A percentile compares a stretch with the other conserved stretches of the same genome.
Evolutionary conservation across 2,888 invertebrate genomes (phyloP).

Genomic region (Archips xylosteana): DNA sequence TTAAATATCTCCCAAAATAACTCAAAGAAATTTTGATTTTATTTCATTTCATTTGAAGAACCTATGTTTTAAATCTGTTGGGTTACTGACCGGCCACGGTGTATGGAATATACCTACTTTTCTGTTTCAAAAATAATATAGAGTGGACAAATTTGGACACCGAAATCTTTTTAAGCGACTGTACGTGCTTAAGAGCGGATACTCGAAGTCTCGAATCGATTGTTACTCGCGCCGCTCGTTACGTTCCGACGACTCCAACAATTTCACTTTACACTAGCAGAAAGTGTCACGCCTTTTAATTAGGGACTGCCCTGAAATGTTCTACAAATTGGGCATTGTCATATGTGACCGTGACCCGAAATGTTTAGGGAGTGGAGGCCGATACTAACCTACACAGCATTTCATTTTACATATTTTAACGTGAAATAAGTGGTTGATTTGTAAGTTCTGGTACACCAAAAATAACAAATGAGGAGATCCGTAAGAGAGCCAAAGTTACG

Average conservation of each 20-base stretch:
- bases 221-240: slow-evolving; percentile 22
- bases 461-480: too few species aligned
- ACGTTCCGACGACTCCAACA: not conserved
- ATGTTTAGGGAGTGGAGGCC: slow-evolving; percentile 22
- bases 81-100: too few species aligned
- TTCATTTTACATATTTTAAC: too few species aligned
- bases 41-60: too few species aligned
- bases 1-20: too few species aligned
- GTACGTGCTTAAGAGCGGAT: slow-evolving; percentile 27
- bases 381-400: slow-evolving; percentile 7
- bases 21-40: too few species aligned
- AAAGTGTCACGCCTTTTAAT: slow-evolving; percentile 21
- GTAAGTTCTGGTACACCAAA: too few species aligned
- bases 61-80: too few species aligned
- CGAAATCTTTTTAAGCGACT: slow-evolving; percentile 25
- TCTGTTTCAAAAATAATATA: too few species aligned
- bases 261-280: not conserved
- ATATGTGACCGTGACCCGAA: slow-evolving; percentile 23
- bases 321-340: slow-evolving; percentile 25
- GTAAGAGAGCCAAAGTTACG: too few species aligned
- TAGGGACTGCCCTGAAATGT: slow-evolving; percentile 19
- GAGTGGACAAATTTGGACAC: slow-evolving; percentile 8
- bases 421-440: too few species aligned
- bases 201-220: slow-evolving; percentile 26
- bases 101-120: too few species aligned